phyloP scores from a whole-genome alignment of 1,140 invertebrate species.

The Zaprionus lachaisei region DNA sequence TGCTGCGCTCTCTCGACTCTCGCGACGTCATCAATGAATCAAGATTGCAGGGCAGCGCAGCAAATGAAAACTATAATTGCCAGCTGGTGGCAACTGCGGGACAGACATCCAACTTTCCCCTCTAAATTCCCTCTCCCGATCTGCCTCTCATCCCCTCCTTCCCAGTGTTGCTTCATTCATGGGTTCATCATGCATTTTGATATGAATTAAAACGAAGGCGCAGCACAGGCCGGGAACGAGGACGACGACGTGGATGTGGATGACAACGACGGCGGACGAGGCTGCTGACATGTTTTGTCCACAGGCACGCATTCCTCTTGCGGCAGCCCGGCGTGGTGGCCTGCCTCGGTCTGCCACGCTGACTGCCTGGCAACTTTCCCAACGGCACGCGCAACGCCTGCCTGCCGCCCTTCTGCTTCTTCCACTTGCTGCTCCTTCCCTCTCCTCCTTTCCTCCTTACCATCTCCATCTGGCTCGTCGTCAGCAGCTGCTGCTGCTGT shows the following conservation, averaged over 20 bases:
- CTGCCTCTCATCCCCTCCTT: neutral
- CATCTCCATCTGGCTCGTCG: constrained; percentile 7
- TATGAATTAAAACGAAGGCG: constrained; percentile 54
- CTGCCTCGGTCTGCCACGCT: constrained; percentile 37
- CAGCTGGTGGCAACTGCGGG: constrained; percentile 46
- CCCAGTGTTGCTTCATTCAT: constrained; percentile 60
- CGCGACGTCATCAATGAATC: constrained; percentile 1
- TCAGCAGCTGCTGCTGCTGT: constrained; percentile 30
- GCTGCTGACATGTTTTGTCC: constrained; percentile 81
- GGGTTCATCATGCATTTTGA: constrained; percentile 58
- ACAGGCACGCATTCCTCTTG: constrained; percentile 80
- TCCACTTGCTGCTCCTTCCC: too few species aligned
- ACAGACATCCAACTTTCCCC: neutral
- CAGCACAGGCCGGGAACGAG: neutral
- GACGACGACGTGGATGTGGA: neutral
- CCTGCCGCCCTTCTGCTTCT: constrained; percentile 17
- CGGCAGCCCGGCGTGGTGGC: constrained; percentile 40
- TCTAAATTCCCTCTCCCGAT: constrained; percentile 1
- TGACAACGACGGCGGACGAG: constrained; percentile 41
- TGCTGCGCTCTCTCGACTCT: neutral
- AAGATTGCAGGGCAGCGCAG: constrained; percentile 41
- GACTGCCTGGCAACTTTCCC: constrained; percentile 71
- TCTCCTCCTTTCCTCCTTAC: neutral
- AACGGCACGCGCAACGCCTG: constrained; percentile 69
- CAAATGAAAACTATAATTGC: constrained; percentile 81